Base-by-base conservation (phyloP, 2,888 invertebrate species). In the Netelia melanura region DNA sequence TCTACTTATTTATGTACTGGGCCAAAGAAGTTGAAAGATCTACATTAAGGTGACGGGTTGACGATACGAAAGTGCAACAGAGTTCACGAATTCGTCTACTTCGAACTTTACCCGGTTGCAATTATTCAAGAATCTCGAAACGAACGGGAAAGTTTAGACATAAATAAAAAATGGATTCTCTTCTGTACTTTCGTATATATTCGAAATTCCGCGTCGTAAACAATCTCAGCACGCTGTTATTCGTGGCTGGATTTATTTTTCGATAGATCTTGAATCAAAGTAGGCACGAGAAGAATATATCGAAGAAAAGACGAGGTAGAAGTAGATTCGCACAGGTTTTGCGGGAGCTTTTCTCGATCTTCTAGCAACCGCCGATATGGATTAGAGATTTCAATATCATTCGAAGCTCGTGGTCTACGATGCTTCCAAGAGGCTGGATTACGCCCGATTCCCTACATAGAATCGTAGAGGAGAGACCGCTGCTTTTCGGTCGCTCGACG, bases 371-470 rank as follows among this genome's bases (percentile, higher is more conserved):
- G 23, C 3, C 23, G 81, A 67, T 75, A 68, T 23, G 23, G 71
- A 21, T 68, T 67, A 64, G 78, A 78, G 74, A 58, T 82, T 79
- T 82, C 75, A 65, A 81, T 80, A 80, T 81, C 78, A 70, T 43
- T 81, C 44, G 78, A 64, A 52, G 81, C 25, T 64, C 44, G 30
- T 65, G 25, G 48, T 72, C 54, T 54, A 76, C 67, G 65, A 80
- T 58, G 84, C 80, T 84, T 76, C 70, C 75, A 65, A 64, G 65
- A 65, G 52, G 71, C 68, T 61, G 68, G 77, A 77, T 84, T 81
- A 84, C 74, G 72, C 77, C 72, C 48, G 48, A 48, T 48, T 68
- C 61, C 21, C 75, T 30, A 48, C 21, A 62, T 62, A 67, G 80
- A 65, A 76, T 61, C 67, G 67, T 44, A 10, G 21, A 71, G 56